Conservation (phyloP, 1,140 invertebrate genomes). For the Tetragonula clypearis region DNA sequence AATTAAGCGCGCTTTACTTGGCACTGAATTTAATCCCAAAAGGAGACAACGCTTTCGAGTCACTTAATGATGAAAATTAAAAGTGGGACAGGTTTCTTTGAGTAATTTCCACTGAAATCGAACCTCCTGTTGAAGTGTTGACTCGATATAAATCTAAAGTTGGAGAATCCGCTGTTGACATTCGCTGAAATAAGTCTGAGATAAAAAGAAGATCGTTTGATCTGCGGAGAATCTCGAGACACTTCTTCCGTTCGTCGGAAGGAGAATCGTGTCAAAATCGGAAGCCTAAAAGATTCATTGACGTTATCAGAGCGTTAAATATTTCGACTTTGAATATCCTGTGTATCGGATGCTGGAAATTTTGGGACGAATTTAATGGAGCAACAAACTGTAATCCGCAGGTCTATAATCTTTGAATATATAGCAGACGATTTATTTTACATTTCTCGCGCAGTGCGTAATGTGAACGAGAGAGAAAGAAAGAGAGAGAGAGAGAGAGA, state of each 20-base stretch:
- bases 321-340: not conserved
- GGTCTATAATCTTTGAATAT: not conserved
- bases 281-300: not conserved
- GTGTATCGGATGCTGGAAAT: not conserved
- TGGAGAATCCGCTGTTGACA: not conserved
- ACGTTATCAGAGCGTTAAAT: constrained; percentile 17
- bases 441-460: not conserved
- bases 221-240: not conserved
- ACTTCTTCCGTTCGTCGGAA: not conserved
- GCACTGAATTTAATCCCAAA: too few species aligned
- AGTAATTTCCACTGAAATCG: not conserved
- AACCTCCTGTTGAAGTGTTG: not conserved
- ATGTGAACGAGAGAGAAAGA: not conserved
- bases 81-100: not conserved
- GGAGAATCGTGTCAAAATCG: not conserved
- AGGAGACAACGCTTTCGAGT: not conserved
- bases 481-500: too few species aligned
- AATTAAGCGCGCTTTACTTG: too few species aligned
- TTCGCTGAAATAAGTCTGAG: not conserved
- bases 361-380: not conserved
- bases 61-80: not conserved
- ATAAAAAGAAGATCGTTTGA: not conserved
- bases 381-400: not conserved
- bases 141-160: constrained; percentile 1
- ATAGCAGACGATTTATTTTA: too few species aligned